Conservation (phyloP, 2,113 vertebrate genomes). For the Rhegmatorhina hoffmannsi region DNA sequence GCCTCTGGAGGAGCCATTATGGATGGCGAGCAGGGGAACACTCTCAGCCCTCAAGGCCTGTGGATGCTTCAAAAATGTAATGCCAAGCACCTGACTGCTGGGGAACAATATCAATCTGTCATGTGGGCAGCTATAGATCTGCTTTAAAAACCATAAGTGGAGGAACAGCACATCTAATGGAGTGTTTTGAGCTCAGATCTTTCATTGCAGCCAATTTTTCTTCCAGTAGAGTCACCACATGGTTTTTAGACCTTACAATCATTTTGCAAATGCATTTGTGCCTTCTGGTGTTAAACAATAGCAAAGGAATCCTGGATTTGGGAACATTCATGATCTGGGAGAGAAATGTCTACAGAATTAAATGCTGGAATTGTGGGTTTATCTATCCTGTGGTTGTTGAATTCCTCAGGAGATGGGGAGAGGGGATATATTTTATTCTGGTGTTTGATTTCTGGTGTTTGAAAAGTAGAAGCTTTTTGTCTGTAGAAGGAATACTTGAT, state of each 20-base stretch:
- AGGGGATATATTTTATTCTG: neutral
- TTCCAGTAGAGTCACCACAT: neutral
- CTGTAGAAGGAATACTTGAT: neutral
- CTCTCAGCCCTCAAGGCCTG: constrained; percentile 82
- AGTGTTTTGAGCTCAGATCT: constrained; percentile 43
- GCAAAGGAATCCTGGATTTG: neutral
- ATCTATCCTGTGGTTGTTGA: neutral
- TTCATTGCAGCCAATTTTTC: constrained; percentile 15
- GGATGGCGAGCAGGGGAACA: constrained; percentile 79
- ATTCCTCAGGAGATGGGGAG: neutral
- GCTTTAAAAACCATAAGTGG: constrained; percentile 69
- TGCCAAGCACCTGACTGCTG: constrained; percentile 85
- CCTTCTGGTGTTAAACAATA: constrained; percentile 11
- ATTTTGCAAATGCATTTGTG: constrained; percentile 24
- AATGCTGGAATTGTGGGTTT: neutral
- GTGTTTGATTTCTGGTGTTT: neutral
- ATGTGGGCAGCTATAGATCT: constrained; percentile 83
- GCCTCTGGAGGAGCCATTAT: constrained; percentile 82
- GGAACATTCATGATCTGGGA: neutral
- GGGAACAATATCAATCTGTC: constrained; percentile 88
- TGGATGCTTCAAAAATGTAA: constrained; percentile 77
- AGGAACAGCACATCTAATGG: constrained; percentile 41
- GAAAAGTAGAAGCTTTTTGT: constrained; percentile 7
- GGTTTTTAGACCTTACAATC: constrained; percentile 3
- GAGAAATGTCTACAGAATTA: neutral